A percentile compares a stretch with the other conserved stretches of the same genome.
These are phyloP conservation scores for Phrynocephalus vlangalii DNA, from an alignment of 2,797 vertebrate genomes.

Conservation along the genomic window DNA sequence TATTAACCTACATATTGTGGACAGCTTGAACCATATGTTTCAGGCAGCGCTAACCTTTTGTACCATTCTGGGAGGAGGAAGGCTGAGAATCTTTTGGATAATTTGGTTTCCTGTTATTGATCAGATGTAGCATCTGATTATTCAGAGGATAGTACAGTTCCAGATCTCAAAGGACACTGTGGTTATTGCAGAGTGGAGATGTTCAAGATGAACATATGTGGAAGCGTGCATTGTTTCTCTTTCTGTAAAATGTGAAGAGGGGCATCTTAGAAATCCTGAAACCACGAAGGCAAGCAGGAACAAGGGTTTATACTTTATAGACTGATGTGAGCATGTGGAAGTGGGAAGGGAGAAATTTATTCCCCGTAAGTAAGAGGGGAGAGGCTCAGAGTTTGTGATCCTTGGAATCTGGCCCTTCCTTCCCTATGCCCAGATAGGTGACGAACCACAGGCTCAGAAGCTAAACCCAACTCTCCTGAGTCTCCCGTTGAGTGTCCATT, in stretches of 20 bases:
- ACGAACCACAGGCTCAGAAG: not conserved
- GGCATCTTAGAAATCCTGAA: not conserved
- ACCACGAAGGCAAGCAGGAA: not conserved
- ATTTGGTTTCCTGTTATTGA: slow-evolving; percentile 44
- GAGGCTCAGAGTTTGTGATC: not conserved
- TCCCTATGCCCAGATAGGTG: not conserved
- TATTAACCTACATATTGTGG: slow-evolving; percentile 26
- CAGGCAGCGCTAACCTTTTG: slow-evolving; percentile 37
- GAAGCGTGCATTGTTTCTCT: not conserved
- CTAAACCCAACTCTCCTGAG: not conserved
- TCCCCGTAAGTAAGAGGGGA: not conserved
- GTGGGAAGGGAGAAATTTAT: not conserved
- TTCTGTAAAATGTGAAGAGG: not conserved
- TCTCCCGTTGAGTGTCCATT: not conserved
- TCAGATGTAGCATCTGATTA: slow-evolving; percentile 19
- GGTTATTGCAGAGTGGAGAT: not conserved
- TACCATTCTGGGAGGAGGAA: slow-evolving; percentile 55
- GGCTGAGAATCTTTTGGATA: slow-evolving; percentile 34
- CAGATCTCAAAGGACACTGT: slow-evolving; percentile 1
- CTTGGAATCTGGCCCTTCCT: not conserved
- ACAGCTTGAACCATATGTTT: slow-evolving; percentile 48
- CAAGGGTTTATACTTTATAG: not conserved
- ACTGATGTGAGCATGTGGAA: not conserved
- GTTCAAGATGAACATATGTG: not conserved
- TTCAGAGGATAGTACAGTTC: slow-evolving; percentile 3